Conservation (phyloP, 2,797 vertebrate genomes). For the Gambelia wislizenii region DNA sequence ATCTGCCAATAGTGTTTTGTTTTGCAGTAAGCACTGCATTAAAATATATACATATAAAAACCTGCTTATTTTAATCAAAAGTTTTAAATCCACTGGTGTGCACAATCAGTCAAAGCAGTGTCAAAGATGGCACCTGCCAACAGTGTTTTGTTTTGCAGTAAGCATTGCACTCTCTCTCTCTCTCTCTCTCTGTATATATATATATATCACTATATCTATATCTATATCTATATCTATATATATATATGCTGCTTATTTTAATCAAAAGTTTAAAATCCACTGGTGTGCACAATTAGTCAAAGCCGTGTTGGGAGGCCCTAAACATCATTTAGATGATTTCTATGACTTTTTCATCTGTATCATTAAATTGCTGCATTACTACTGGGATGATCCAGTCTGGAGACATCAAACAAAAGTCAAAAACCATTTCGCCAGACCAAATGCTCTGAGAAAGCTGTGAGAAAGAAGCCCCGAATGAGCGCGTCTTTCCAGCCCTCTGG, state of each 20-base stretch:
- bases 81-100: neutral
- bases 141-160: neutral
- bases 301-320: neutral
- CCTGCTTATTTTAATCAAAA: neutral
- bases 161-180: too few species aligned
- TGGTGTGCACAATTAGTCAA: neutral
- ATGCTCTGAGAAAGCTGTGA: neutral
- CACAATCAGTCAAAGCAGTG: neutral
- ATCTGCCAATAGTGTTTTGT: neutral
- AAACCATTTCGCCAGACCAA: neutral
- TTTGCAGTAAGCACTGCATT: neutral
- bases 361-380: neutral
- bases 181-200: too few species aligned
- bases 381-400: neutral
- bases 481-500: neutral
- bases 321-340: neutral
- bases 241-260: too few species aligned
- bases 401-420: too few species aligned
- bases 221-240: too few species aligned
- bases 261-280: neutral
- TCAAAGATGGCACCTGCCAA: constrained; percentile 10
- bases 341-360: neutral
- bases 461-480: neutral
- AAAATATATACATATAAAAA: too few species aligned
- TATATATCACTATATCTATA: too few species aligned